Evolutionary conservation across 2,113 vertebrate genomes (phyloP), one percentile per base, ranked within the genome.

Genomic region (Peucedramus taeniatus): DNA sequence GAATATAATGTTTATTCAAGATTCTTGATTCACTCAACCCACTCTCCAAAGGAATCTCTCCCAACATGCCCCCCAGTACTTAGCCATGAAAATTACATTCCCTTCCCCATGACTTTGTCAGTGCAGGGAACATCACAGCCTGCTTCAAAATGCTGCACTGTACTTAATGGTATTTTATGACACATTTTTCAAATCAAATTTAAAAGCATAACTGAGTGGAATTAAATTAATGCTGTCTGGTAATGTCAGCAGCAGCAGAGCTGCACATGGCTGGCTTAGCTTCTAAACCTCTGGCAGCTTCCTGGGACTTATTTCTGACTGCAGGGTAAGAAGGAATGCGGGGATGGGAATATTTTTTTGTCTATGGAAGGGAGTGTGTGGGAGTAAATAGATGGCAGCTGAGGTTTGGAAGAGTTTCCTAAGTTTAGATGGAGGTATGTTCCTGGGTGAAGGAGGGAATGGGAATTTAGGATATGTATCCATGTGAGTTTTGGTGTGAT

Each of bases 131-230:
- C 80, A 95, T 96, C 91, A 80, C 72, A 91, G 79, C 28, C 96
- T 96, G 93, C 94, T 98, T 97, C 96, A 44, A 56, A 93, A 98
- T 96, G 97, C 97, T 54, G 94, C 57, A 6, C 89, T 53, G 66
- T 89, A 56, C 97, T 97, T 95, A 94, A 88, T 96, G 87, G 97
- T 95, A 79, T 97, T 98, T 98, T 98, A 98, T 96, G 97, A 97
- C 97, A 98, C 96, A 97, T 97, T 97, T 97, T 97, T 96, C 96
- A 98, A 98, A 98, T 98, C 97, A 98, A 98, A 98, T 98, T 97
- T 98, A 97, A 98, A 98, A 98, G 97, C 97, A 98, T 98, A 98
- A 98, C 97, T 97, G 98, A 98, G 95, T 97, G 89, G 97, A 98
- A 98, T 98, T 98, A 98, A 98, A 98, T 98, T 97, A 98, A 98